Percentiles rank a stretch among this genome's conserved stretches.
Conservation (phyloP, 2,797 vertebrate species). For the Spinus pinus region DNA sequence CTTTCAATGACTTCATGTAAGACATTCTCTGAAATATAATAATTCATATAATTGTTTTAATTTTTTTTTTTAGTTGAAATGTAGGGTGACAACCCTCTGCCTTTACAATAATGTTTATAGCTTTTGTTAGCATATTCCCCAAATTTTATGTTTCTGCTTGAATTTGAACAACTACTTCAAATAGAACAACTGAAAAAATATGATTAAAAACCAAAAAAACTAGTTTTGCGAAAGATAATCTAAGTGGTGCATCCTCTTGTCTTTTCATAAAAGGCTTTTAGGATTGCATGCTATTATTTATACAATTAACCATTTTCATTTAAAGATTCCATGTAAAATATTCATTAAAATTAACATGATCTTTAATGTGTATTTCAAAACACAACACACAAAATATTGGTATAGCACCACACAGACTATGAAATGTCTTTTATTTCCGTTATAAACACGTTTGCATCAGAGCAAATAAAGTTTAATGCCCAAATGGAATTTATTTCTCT, state of each 20-base stretch:
- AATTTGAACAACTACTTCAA: not conserved
- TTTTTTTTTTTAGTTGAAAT: not conserved
- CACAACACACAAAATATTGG: rapidly evolving
- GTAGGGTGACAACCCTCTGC: rapidly evolving
- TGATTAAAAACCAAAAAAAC: rapidly evolving
- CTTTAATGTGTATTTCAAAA: not conserved
- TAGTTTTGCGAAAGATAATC: not conserved
- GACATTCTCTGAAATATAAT: not conserved
- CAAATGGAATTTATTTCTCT: not conserved
- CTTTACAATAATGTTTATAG: not conserved
- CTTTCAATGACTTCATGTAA: not conserved
- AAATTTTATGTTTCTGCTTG: not conserved
- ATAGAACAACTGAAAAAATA: not conserved
- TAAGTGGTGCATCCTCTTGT: not conserved
- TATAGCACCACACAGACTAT: not conserved
- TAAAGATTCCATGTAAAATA: not conserved
- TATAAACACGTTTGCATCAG: not conserved
- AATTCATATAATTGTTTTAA: not conserved
- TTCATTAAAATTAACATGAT: not conserved
- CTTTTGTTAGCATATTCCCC: not conserved
- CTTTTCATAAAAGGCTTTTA: not conserved
- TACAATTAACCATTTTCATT: not conserved
- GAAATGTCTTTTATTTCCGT: not conserved
- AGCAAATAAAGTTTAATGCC: not conserved
- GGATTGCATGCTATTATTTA: not conserved